These are phyloP conservation scores for Podarcis muralis DNA, from an alignment of 2,113 vertebrate species.

Conservation along the genomic window DNA sequence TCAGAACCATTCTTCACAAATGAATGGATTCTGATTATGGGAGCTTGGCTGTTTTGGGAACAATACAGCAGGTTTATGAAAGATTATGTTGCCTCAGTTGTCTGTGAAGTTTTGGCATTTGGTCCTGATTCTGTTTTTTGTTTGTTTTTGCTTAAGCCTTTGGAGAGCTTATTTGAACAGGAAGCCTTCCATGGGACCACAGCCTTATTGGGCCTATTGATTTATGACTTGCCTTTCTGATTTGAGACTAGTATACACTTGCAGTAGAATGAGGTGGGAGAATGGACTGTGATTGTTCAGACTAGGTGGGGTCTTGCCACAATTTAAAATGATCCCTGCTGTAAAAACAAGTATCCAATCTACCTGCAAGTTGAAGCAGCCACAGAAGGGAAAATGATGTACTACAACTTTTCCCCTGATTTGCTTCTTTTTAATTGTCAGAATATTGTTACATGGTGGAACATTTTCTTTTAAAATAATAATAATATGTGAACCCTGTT, in stretches of 20 bases:
- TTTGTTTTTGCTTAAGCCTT: neutral
- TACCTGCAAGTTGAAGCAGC: too few relatives aligned
- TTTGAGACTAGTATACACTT: too few relatives aligned
- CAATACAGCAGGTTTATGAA: slow-evolving; percentile 5
- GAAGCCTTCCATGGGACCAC: neutral
- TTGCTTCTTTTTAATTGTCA: too few relatives aligned
- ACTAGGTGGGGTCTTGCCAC: too few relatives aligned
- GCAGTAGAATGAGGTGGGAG: neutral
- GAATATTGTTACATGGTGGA: too few relatives aligned
- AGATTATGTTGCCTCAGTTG: neutral
- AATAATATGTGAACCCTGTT: too few relatives aligned
- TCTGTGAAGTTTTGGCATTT: neutral
- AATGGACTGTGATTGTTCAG: neutral
- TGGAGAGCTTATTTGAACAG: neutral
- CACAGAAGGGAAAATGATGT: too few relatives aligned
- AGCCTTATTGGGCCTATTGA: neutral
- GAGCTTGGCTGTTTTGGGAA: slow-evolving; percentile 21
- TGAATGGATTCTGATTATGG: slow-evolving; percentile 37
- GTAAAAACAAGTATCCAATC: too few relatives aligned
- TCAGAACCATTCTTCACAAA: slow-evolving; percentile 32
- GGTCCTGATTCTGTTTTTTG: neutral
- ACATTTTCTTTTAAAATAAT: too few relatives aligned
- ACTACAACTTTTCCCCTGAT: too few relatives aligned
- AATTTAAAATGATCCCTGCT: too few relatives aligned
- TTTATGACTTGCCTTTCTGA: neutral